These are phyloP conservation scores for Solea solea DNA, from an alignment of 2,113 vertebrate species.

Conservation along the genomic window DNA sequence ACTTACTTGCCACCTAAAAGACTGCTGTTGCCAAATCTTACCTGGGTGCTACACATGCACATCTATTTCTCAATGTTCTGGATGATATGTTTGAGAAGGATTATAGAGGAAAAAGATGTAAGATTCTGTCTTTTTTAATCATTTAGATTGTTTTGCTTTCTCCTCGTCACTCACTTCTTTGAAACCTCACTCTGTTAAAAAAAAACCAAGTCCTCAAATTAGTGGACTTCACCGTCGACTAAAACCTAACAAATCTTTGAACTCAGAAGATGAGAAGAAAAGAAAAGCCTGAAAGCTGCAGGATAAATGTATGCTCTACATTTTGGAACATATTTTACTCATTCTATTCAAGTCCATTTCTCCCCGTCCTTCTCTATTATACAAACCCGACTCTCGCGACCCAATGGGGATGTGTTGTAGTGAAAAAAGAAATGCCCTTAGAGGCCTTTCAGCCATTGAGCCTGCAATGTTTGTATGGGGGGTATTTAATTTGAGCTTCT, in stretches of 20 bases:
- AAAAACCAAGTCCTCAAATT: not conserved
- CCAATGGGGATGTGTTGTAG: conserved; percentile 51
- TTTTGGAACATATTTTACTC: not conserved
- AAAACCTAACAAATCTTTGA: not conserved
- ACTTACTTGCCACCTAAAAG: no score
- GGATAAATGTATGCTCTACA: not conserved
- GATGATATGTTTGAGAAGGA: no score
- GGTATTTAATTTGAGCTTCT: conserved; percentile 67
- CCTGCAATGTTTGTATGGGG: conserved; percentile 66
- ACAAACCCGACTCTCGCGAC: conserved; percentile 47
- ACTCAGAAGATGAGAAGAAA: not conserved
- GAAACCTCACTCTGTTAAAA: no score
- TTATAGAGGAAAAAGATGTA: no score
- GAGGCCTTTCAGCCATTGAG: conserved; percentile 69
- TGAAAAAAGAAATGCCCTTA: conserved; percentile 61
- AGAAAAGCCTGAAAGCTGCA: not conserved
- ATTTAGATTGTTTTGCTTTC: no score
- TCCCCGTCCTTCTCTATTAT: conserved; percentile 11
- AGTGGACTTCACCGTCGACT: not conserved
- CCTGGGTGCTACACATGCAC: not conserved
- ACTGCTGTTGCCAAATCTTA: not conserved
- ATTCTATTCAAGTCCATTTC: conserved; percentile 11
- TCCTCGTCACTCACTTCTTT: no score
- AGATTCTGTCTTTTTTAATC: no score
- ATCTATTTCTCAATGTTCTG: no score